Evolutionary conservation across 2,888 invertebrate genomes (phyloP).

Genomic region (Anaspis maculata): DNA sequence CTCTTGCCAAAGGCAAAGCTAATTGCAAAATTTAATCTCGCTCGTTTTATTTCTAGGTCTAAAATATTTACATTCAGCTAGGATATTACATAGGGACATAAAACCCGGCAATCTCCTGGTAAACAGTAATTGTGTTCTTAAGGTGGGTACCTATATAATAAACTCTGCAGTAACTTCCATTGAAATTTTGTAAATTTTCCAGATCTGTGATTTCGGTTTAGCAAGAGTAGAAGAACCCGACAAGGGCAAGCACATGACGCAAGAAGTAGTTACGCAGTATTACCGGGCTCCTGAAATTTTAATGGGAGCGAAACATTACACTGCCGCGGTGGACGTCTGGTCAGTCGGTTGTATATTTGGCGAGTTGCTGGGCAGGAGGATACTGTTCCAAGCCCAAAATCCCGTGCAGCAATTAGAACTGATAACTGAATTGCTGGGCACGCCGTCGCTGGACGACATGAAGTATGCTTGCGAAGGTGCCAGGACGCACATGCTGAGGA

Average conservation of each 20-base stretch:
- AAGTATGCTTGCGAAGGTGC: slow-evolving; percentile 95
- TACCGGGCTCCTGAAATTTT: slow-evolving; percentile 98
- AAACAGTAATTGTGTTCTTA: slow-evolving; percentile 98
- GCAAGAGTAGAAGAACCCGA: slow-evolving; percentile 96
- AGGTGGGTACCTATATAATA: too few relatives aligned
- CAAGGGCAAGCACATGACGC: slow-evolving; percentile 92
- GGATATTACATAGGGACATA: slow-evolving; percentile 97
- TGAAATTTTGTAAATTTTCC: slow-evolving; percentile 14
- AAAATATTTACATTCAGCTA: slow-evolving; percentile 97
- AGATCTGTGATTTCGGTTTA: slow-evolving; percentile 99
- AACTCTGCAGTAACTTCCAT: too few relatives aligned
- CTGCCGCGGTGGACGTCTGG: slow-evolving; percentile 97
- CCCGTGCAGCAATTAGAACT: slow-evolving; percentile 96
- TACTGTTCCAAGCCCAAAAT: slow-evolving; percentile 89
- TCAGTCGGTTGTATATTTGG: slow-evolving; percentile 99
- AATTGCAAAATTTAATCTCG: too few relatives aligned
- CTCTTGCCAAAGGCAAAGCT: too few relatives aligned
- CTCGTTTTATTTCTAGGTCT: slow-evolving; percentile 61
- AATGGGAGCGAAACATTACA: slow-evolving; percentile 97
- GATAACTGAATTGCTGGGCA: slow-evolving; percentile 95
- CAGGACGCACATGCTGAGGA: slow-evolving; percentile 80
- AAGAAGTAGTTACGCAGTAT: slow-evolving; percentile 99
- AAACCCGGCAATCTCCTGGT: slow-evolving; percentile 98
- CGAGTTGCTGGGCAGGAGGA: slow-evolving; percentile 88
- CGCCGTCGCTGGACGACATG: slow-evolving; percentile 94